phyloP scores from a whole-genome alignment of 2,113 vertebrate genomes.

The Vanacampus margaritifer region DNA sequence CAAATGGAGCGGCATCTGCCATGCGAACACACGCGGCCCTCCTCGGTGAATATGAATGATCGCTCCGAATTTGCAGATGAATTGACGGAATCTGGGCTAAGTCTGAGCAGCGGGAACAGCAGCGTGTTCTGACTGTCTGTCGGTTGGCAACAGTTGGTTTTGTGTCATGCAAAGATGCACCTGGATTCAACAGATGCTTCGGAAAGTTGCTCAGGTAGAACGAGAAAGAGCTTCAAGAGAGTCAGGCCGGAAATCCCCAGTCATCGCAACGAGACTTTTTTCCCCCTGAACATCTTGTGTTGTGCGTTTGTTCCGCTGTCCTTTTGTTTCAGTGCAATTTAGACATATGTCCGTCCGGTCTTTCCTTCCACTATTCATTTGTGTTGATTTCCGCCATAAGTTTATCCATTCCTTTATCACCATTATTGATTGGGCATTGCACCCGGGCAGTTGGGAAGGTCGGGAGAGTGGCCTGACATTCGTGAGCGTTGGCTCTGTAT shows the following conservation, averaged over 20 bases:
- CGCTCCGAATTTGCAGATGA: slow-evolving; percentile 37
- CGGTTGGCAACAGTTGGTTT: slow-evolving; percentile 18
- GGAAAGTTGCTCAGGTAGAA: slow-evolving; percentile 14
- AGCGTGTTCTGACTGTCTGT: slow-evolving; percentile 25
- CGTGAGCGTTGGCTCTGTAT: too few relatives aligned
- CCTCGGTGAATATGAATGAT: slow-evolving; percentile 61
- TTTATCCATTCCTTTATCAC: too few relatives aligned
- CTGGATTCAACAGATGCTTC: background rate
- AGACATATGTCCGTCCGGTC: too few relatives aligned
- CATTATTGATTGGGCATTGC: too few relatives aligned
- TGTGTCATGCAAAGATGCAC: slow-evolving; percentile 24
- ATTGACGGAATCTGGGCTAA: slow-evolving; percentile 32
- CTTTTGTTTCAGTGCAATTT: too few relatives aligned
- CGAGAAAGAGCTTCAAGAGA: slow-evolving; percentile 20
- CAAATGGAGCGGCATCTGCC: slow-evolving; percentile 63
- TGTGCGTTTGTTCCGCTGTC: too few relatives aligned
- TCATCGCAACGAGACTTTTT: too few relatives aligned
- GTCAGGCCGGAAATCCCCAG: slow-evolving; percentile 50
- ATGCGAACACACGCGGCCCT: slow-evolving; percentile 41
- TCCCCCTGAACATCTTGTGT: too few relatives aligned
- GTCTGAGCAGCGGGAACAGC: slow-evolving; percentile 34
- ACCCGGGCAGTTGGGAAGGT: too few relatives aligned
- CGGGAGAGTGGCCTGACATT: too few relatives aligned
- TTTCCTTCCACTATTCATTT: too few relatives aligned
- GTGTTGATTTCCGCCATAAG: too few relatives aligned